phyloP scores from a whole-genome alignment of 2,888 invertebrate genomes.

The Miltochrista miniata region DNA sequence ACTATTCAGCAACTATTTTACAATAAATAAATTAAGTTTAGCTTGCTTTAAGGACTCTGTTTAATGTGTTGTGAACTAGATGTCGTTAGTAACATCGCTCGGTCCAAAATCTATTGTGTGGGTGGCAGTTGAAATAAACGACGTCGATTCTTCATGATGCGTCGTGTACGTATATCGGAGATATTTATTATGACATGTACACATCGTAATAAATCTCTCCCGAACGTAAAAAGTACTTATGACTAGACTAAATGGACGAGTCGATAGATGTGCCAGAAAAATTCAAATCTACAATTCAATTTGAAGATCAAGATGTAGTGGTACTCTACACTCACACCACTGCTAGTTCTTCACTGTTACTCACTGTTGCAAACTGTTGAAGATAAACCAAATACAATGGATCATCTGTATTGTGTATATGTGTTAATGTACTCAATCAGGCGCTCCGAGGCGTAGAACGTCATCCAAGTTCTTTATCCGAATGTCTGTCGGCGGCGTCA shows the following conservation, averaged over 20 bases:
- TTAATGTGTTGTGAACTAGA: conserved; percentile 14
- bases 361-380: too few relatives aligned
- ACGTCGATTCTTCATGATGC: neutral
- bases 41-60: too few relatives aligned
- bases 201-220: neutral
- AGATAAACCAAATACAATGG: neutral
- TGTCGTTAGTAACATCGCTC: conserved; percentile 24
- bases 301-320: too few relatives aligned
- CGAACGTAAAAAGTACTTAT: neutral
- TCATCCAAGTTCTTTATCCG: conserved; percentile 28
- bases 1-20: too few relatives aligned
- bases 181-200: neutral
- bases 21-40: too few relatives aligned
- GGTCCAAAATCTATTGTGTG: conserved; percentile 4
- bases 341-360: too few relatives aligned
- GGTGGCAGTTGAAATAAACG: conserved; percentile 8
- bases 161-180: neutral
- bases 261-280: too few relatives aligned
- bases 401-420: neutral
- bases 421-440: conserved; percentile 5
- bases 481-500: conserved; percentile 23
- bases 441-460: conserved; percentile 7
- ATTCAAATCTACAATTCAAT: too few relatives aligned
- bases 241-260: too few relatives aligned
- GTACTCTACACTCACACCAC: too few relatives aligned